Base-by-base conservation (phyloP, 1,140 invertebrate species). In the Copidosoma floridanum region DNA sequence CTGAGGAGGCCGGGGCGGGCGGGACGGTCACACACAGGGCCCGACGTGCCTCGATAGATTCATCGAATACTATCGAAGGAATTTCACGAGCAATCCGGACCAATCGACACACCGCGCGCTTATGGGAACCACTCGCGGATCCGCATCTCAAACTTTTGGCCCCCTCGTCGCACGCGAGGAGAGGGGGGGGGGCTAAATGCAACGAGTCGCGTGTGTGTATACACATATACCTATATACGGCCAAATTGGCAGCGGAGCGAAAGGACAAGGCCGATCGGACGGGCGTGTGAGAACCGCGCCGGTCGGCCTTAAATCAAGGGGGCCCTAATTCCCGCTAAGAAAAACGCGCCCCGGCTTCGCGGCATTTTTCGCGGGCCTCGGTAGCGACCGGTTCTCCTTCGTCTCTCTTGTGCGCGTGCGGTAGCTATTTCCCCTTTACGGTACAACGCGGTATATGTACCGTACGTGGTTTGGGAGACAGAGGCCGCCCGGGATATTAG, bases 51-150 rank as follows among this genome's bases (percentile, higher is more conserved):
- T 79, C 77, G 70, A 80, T 80, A 79, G 77, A 80, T 80, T 80
- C 78, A 79, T 80, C 78, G 78, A 80, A 80, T 80, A 79, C 77
- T 80, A 80, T 80, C 72, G 77, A 79, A 78, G 65, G 77, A 78
- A 80, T 80, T 77, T 77, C 71, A 66, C 75, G 70, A 79, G 77
- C 71, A 75, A 78, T 77, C 68, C 72, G 70, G 71, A 71, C 71
- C 76, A 75, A 79, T 79, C 75, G 78, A 79, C 77, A 77, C 70
- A 74, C 71, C 26, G 61, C 10, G 20, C 47, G 50, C 63, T 64
- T 68, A 74, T 76, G 78, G 78, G 78, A 80, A 80, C 77, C 71
- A 64, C 64, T 68, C 53, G 68, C 66, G 65, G 70, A 68, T 63
- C 57, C 68, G 64, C 68, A 69, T 76, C 74, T 75, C 74, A 76